Base-by-base conservation (phyloP, 2,888 invertebrate species). In the Xylophagus ater region DNA sequence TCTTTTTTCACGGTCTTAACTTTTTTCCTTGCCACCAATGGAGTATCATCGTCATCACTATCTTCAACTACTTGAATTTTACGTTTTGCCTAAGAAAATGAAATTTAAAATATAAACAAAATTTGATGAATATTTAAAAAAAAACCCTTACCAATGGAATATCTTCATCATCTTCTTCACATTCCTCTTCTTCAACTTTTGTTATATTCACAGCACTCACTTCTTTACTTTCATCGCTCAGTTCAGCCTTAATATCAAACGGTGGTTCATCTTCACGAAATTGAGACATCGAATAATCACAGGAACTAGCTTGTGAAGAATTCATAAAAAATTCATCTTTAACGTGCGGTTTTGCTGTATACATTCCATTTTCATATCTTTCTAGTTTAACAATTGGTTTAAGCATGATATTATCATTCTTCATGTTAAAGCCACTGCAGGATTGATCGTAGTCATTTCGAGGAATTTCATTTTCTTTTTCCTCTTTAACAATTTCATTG, bases 101-200 rank as follows among this genome's bases (percentile, higher is more conserved):
- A 29, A 21, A 13, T 31, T 5, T 14, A 37, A 12, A 23, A n/a
- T n/a, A 12, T 37, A 18, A 6, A 13, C 19, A 20, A n/a, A 32
- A 21, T 24, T 14, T 18, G 36, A n/a, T 13, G n/a, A 38, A n/a
- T 20, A 20, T 20, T 18, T 19, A 19, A 17, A 25, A 7, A 26
- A 34, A n/a, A n/a, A n/a, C n/a, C n/a, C 66, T 68, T 70, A 84
- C 84, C 72, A 85, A 62, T 49, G 86, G 84, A 34, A 74, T 57
- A 60, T 87, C 84, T 57, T 83, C 83, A 47, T 83, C 81, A 47
- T 77, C 79, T 3, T 76, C 76, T 12, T 73, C 66, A 34, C 62
- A 62, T 12, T 68, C 52, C 45, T 67, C 70, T 12, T 68, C 65
- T 4, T 73, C 58, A 10, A 38, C 25, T 7, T 56, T 54, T 24